Evolutionary conservation across 2,113 vertebrate genomes (phyloP).

Genomic region (Brachypteracias leptosomus): DNA sequence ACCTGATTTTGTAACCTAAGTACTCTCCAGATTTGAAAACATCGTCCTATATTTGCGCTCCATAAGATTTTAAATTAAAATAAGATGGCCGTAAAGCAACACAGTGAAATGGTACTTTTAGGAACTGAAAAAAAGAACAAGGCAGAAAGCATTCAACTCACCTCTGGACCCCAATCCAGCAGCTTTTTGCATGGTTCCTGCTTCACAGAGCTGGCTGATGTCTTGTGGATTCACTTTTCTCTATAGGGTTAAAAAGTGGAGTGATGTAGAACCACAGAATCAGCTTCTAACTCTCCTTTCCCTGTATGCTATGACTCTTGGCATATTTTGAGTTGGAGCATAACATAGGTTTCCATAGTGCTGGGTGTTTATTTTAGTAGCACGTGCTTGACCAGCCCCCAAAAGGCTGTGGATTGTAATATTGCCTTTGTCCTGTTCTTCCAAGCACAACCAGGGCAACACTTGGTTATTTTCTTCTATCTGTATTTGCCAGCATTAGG

Average conservation of each 20-base stretch:
- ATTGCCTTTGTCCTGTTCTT: not conserved
- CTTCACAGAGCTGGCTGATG: not conserved
- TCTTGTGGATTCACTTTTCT: not conserved
- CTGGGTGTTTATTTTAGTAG: not conserved
- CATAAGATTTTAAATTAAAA: not conserved
- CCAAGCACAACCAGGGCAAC: not conserved
- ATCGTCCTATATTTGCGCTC: not conserved
- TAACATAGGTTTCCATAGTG: not conserved
- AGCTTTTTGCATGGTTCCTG: not conserved
- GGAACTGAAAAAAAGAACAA: not conserved
- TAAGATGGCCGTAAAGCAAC: not conserved
- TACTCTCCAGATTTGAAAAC: not conserved
- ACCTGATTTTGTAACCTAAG: not conserved
- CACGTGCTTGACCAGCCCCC: not conserved
- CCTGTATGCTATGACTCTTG: not conserved
- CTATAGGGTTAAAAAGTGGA: not conserved
- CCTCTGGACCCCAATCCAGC: not conserved
- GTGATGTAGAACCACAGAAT: not conserved
- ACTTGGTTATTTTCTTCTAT: not conserved
- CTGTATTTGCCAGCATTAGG: not conserved
- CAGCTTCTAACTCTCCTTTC: not conserved
- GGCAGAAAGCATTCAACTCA: not conserved
- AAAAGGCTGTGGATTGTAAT: not conserved
- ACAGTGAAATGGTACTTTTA: not conserved
- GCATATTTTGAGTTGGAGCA: not conserved